A percentile compares a stretch with the other conserved stretches of the same genome.
Conservation (phyloP, 2,797 vertebrate genomes). For the Nyctalus aviator region DNA sequence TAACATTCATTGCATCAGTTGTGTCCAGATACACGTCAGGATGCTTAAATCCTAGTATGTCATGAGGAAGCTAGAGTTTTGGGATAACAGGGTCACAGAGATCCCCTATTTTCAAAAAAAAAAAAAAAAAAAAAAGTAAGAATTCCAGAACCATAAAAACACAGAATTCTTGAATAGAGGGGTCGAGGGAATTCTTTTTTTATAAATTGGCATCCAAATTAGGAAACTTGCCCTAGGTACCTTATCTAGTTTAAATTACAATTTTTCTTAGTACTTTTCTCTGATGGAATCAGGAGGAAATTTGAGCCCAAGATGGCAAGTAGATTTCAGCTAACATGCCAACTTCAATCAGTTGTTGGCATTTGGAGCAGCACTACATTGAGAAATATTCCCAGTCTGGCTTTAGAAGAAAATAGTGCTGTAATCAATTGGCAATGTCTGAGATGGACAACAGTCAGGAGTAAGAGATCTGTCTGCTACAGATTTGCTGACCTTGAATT, state of each 20-base stretch:
- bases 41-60: neutral
- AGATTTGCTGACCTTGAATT: neutral
- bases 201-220: neutral
- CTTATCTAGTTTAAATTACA: conserved; percentile 60
- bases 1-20: neutral
- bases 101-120: neutral
- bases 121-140: neutral
- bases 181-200: neutral
- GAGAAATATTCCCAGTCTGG: conserved; percentile 1
- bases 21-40: neutral
- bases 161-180: neutral
- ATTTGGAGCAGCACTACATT: neutral
- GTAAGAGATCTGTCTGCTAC: neutral
- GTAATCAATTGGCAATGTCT: conserved; percentile 47
- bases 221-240: neutral
- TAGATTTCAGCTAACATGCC: conserved; percentile 36
- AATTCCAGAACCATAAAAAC: neutral
- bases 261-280: conserved; percentile 58
- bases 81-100: neutral
- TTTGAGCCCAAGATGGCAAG: conserved; percentile 48
- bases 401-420: conserved; percentile 33
- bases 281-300: conserved; percentile 47
- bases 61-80: conserved; percentile 26
- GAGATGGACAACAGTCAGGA: neutral
- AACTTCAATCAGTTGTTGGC: conserved; percentile 24